These are phyloP conservation scores for Saccopteryx leptura DNA, from an alignment of 2,113 vertebrate genomes.

Conservation along the genomic window DNA sequence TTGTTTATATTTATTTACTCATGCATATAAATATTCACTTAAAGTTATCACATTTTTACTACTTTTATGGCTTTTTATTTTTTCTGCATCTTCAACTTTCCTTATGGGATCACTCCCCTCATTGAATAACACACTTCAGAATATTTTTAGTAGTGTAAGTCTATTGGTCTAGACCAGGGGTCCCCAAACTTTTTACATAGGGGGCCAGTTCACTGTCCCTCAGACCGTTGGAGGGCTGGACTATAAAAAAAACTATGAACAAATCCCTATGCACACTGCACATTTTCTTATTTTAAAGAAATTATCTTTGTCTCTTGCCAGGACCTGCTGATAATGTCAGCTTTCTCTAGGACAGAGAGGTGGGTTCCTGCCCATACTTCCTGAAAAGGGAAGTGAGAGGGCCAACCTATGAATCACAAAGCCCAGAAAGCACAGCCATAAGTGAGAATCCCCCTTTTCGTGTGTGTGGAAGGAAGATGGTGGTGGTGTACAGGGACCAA, in stretches of 20 bases:
- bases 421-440: not conserved
- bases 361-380: not conserved
- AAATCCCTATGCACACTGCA: too few species aligned
- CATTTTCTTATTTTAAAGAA: too few species aligned
- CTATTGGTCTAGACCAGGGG: not conserved
- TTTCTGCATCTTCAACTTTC: not conserved
- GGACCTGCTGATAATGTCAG: not conserved
- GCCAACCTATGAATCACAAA: not conserved
- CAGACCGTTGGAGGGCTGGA: too few species aligned
- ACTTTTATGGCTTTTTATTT: not conserved
- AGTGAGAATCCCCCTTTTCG: not conserved
- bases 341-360: not conserved
- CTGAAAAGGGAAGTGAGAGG: not conserved
- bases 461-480: too few species aligned
- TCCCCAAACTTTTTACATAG: too few species aligned
- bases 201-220: too few species aligned
- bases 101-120: not conserved
- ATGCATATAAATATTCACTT: not conserved
- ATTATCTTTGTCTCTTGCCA: not conserved
- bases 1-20: not conserved
- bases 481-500: not conserved
- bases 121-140: not conserved
- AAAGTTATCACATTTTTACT: not conserved
- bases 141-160: not conserved
- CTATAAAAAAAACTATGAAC: too few species aligned